phyloP scores from a whole-genome alignment of 1,140 invertebrate species.

The Lucilia sericata region DNA sequence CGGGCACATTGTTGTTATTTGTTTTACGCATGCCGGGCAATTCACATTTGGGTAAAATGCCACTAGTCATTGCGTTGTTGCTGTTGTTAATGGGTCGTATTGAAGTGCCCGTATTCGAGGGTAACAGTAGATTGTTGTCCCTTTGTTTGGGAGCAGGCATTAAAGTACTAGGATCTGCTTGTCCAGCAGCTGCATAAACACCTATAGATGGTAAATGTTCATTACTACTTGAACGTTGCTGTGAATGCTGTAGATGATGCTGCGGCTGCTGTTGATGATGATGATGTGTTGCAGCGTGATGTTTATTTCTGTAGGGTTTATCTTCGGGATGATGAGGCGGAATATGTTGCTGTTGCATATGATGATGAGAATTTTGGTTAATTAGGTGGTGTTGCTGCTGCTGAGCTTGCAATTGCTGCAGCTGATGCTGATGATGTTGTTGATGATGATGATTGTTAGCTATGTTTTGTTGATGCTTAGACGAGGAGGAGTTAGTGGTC shows the following conservation, averaged over 20 bases:
- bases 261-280: not conserved
- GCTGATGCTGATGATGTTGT: slow-evolving; percentile 26
- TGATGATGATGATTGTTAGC: not conserved
- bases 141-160: slow-evolving; percentile 60
- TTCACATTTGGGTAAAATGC: slow-evolving; percentile 56
- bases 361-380: not conserved
- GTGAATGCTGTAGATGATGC: not conserved
- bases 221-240: slow-evolving; percentile 43
- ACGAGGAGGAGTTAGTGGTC: not conserved
- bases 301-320: slow-evolving; percentile 31
- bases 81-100: slow-evolving; percentile 42
- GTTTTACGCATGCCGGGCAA: slow-evolving; percentile 47
- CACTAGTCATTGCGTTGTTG: not conserved
- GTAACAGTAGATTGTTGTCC: slow-evolving; percentile 46
- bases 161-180: slow-evolving; percentile 57
- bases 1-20: not conserved
- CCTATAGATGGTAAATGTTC: slow-evolving; percentile 46
- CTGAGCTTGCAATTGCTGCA: slow-evolving; percentile 5
- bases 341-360: slow-evolving; percentile 30
- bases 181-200: not conserved
- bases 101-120: slow-evolving; percentile 48
- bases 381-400: slow-evolving; percentile 18
- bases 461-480: not conserved
- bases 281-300: not conserved
- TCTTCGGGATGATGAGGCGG: slow-evolving; percentile 42